Evolutionary conservation across 2,888 invertebrate species (phyloP), one percentile per base, ranked within the genome.

Genomic region (Watsonalla binaria): DNA sequence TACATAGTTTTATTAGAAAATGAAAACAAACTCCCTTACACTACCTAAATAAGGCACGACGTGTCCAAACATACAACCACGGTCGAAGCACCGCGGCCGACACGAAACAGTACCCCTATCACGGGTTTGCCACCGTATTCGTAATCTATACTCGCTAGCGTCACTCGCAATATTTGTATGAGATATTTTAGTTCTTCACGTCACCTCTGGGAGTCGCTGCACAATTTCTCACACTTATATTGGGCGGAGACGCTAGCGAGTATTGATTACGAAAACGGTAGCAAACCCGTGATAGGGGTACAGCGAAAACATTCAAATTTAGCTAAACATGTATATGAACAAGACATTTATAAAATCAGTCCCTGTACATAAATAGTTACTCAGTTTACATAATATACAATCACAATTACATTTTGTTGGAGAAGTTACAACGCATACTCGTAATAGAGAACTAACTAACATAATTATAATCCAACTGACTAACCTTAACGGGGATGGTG

Each of bases 1-100:
- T 88, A 89, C 80, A 82, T 83, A 81, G 67, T 82, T 90, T 90
- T 88, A 90, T 88, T 90, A 90, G 78, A 89, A 90, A 90, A 85
- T 85, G 82, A 86, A 88, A 88, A 88, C 88, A 83, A 89, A 89
- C 82, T 86, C 80, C 80, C 85, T 90, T 90, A 90, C 62, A 82
- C 83, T 86, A 89, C 82, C 84, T 89, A 85, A 81, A 84, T 90
- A 90, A 90, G 90, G 90, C 90, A 90, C 90, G 77, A 85, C 76
- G 84, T 84, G 84, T 87, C 79, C 72, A 80, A 81, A 79, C 70
- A 70, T 55, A 57, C 57, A 53, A 42, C 51, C 45, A 54, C 49
- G 52, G n/a, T 51, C 53, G 50, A 58, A 58, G 48, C 63, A 49
- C 56, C 55, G 52, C 54, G 54, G 49, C 24, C 55, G 54, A 37